Base-by-base conservation (phyloP, 2,888 invertebrate genomes). In the Apamea anceps region DNA sequence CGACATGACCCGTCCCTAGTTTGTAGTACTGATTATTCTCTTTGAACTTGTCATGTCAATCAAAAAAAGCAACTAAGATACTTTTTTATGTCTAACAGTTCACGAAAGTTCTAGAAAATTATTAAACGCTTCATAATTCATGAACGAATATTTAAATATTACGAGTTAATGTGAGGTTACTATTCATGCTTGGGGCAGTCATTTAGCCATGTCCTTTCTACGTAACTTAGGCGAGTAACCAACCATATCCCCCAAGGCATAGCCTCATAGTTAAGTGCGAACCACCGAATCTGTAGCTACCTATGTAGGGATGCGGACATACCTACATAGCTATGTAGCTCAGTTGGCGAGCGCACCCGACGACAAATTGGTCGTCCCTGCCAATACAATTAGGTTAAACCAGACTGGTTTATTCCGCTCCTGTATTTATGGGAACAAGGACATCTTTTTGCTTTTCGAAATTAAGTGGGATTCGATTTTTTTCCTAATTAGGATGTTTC, bases 371-470 rank as follows among this genome's bases (percentile, higher is more conserved):
- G 67, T 60, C 7, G 62, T 83, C 68, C 48, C 60, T 32, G 15
- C n/a, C 54, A 72, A 78, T 51, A 77, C 75, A 74, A 87, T 83
- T 77, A 77, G 28, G 37, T 72, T 82, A 67, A 37, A 65, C 54
- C 63, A 37, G 62, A 57, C 80, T 73, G 25, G 25, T 72, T 74
- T 68, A 65, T 81, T n/a, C 51, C 51, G 15, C 13, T 28, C 13
- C 37, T 37, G 48, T 77, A 77, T 77, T 83, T 68, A 74, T 37
- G 18, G n/a, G 7, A 7, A 32, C 32, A 54, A n/a, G 13, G 15
- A 81, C 81, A 77, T 51, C 57, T 45, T 67, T 84, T 72, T 67
- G 71, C 74, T 84, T 85, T 84, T 84, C 66, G 72, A 81, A 67
- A 57, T 72, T 15, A 18, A 51, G n/a, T 32, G 15, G 6, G 2